Conservation (phyloP, 2,888 invertebrate genomes). For the Apamea crenata region DNA sequence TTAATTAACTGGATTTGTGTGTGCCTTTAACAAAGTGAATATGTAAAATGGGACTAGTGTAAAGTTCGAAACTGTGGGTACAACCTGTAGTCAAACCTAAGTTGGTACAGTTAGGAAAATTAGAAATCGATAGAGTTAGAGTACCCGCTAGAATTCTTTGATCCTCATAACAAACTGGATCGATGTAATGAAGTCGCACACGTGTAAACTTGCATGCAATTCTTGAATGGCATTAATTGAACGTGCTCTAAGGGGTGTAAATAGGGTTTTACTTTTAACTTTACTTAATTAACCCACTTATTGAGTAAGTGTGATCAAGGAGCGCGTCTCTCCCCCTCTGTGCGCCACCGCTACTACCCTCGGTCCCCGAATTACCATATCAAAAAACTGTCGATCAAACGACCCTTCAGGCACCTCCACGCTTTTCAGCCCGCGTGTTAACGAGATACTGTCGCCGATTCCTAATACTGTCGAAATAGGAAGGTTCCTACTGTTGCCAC, state of each 20-base stretch:
- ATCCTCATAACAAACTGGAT: too few relatives aligned
- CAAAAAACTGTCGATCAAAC: conserved; percentile 6
- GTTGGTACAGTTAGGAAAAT: too few relatives aligned
- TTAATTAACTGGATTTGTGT: too few relatives aligned
- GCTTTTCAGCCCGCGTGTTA: background rate
- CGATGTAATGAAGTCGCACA: too few relatives aligned
- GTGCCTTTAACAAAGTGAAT: too few relatives aligned
- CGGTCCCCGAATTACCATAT: conserved; percentile 2
- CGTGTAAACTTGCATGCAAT: too few relatives aligned
- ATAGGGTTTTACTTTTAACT: background rate
- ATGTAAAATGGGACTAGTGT: too few relatives aligned
- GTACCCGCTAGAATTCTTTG: too few relatives aligned
- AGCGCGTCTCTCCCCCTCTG: background rate
- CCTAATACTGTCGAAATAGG: background rate
- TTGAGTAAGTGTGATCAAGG: background rate
- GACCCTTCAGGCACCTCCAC: background rate
- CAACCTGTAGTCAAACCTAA: too few relatives aligned
- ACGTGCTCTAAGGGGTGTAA: background rate
- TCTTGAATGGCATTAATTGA: too few relatives aligned
- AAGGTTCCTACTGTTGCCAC: background rate
- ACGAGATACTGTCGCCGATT: conserved; percentile 3
- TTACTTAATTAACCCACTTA: background rate
- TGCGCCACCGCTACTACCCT: background rate
- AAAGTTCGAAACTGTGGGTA: too few relatives aligned
- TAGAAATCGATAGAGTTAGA: too few relatives aligned